Evolutionary conservation across 2,888 invertebrate genomes (phyloP).

Genomic region (Escarpia spicata): DNA sequence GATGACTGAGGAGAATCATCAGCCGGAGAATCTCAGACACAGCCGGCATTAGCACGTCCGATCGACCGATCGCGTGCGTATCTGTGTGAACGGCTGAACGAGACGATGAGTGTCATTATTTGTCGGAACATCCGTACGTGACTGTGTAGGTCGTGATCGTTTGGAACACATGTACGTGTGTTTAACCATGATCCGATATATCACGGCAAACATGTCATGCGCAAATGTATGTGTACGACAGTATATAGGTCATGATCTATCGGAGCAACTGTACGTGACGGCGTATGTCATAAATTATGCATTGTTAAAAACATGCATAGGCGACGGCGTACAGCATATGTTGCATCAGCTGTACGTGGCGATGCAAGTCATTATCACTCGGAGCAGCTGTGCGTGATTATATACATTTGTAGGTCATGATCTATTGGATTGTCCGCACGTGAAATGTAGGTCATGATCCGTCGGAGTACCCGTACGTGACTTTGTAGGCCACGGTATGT

Average conservation of each 20-base stretch:
- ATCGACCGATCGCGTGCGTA: background rate
- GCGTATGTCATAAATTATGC: background rate
- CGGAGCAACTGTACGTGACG: constrained; percentile 1
- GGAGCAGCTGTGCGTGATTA: too few relatives aligned
- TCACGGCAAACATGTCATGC: too few relatives aligned
- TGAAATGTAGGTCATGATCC: background rate
- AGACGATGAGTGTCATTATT: background rate
- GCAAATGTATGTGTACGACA: too few relatives aligned
- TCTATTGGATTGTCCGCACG: background rate
- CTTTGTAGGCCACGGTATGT: background rate
- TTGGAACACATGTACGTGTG: background rate
- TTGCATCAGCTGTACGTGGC: too few relatives aligned
- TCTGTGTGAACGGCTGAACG: background rate
- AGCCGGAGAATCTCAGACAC: background rate
- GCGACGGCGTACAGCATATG: too few relatives aligned
- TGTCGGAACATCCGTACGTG: background rate
- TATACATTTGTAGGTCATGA: background rate
- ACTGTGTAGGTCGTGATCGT: background rate
- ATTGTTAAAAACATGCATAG: too few relatives aligned
- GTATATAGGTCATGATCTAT: background rate
- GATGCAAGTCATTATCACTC: too few relatives aligned
- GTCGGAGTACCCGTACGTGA: background rate
- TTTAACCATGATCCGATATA: too few relatives aligned
- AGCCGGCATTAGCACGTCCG: background rate
- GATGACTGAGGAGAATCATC: background rate